Conservation (phyloP, 2,797 vertebrate genomes). For the Silurus lanzhouensis region DNA sequence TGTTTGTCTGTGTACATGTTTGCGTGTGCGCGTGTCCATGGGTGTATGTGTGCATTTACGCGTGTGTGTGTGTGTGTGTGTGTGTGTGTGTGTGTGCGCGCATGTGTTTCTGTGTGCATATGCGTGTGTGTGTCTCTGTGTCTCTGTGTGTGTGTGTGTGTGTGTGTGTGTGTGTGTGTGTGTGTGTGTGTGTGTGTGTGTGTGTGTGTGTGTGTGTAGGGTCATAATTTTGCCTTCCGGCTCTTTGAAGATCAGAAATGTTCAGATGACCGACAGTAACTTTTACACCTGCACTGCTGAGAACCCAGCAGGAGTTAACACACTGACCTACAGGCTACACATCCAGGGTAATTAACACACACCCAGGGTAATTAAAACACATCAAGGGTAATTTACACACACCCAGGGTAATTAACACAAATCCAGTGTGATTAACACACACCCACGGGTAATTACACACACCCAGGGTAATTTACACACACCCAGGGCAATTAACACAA, state of each 20-base stretch:
- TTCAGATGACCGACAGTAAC: conserved; percentile 79
- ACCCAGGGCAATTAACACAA: too few relatives aligned
- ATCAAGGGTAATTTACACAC: neutral
- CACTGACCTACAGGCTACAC: conserved; percentile 78
- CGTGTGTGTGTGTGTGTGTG: neutral
- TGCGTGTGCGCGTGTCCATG: neutral
- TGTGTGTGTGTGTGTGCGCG: neutral
- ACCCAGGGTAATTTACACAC: too few relatives aligned
- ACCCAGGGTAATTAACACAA: neutral
- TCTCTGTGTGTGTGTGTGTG: neutral
- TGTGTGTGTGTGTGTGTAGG: conserved; percentile 65
- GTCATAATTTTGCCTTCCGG: conserved; percentile 81
- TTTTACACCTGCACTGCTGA: conserved; percentile 85
- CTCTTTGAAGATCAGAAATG: conserved; percentile 81
- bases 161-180: conserved; percentile 23
- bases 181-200: conserved; percentile 30
- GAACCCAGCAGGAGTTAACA: conserved; percentile 81
- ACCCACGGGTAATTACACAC: too few relatives aligned
- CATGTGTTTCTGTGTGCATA: too few relatives aligned
- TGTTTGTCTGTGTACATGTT: conserved; percentile 13
- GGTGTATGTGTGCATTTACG: conserved; percentile 19
- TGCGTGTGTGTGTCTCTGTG: too few relatives aligned
- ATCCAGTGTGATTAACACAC: too few relatives aligned
- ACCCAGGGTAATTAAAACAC: neutral
- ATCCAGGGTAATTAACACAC: conserved; percentile 80